Conservation (phyloP, 1,140 invertebrate species). For the Acyrthosiphon pisum region DNA sequence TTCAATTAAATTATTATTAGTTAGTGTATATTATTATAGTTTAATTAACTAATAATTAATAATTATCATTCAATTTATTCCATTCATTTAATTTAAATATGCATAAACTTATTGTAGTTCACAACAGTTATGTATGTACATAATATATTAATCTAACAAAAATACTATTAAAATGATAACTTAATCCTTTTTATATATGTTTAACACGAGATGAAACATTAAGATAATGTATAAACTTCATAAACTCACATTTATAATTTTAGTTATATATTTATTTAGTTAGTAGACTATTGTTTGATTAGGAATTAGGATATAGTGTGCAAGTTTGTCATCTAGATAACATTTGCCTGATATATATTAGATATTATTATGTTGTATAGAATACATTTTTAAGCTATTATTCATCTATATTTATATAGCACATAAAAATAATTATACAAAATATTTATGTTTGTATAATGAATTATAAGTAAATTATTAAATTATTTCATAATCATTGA, state of each 20-base stretch:
- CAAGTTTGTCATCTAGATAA: neutral
- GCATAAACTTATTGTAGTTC: neutral
- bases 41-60: neutral
- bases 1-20: neutral
- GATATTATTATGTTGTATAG: neutral
- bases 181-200: conserved; percentile 15
- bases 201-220: neutral
- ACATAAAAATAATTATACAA: neutral
- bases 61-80: neutral
- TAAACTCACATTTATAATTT: neutral
- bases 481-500: neutral
- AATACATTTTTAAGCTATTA: neutral
- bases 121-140: neutral
- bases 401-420: neutral
- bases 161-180: conserved; percentile 14
- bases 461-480: neutral
- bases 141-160: conserved; percentile 10
- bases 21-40: no score
- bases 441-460: neutral
- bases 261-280: neutral
- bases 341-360: neutral
- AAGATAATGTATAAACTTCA: neutral
- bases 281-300: conserved; percentile 41
- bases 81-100: neutral
- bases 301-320: conserved; percentile 6